Evolutionary conservation across 2,888 invertebrate species (phyloP).

Genomic region (Byasa hedistus): DNA sequence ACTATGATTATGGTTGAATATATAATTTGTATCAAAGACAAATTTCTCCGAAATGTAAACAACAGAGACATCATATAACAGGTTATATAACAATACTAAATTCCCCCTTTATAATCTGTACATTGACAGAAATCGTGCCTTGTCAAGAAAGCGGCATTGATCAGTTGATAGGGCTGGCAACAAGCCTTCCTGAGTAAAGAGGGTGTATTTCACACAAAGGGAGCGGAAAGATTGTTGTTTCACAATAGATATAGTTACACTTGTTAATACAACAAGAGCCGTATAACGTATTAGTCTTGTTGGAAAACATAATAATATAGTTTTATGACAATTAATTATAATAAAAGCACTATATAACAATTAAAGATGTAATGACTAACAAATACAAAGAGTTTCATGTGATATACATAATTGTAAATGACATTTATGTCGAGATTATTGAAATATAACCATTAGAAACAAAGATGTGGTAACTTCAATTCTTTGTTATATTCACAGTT

Average conservation of each 20-base stretch:
- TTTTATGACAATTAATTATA: too few species aligned
- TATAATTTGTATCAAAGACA: not conserved
- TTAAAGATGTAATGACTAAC: too few species aligned
- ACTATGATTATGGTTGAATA: not conserved
- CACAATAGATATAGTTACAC: slow-evolving; percentile 14
- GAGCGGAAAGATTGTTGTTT: slow-evolving; percentile 2
- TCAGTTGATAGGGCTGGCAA: slow-evolving; percentile 17
- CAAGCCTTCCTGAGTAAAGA: slow-evolving; percentile 12
- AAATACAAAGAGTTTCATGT: too few species aligned
- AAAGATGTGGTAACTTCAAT: too few species aligned
- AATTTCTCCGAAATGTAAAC: not conserved
- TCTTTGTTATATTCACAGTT: too few species aligned
- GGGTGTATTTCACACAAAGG: slow-evolving; percentile 16
- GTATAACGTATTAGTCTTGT: not conserved
- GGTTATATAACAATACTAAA: slow-evolving; percentile 4
- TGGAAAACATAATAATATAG: too few species aligned
- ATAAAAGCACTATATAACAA: too few species aligned
- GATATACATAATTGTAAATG: too few species aligned
- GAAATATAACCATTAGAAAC: too few species aligned
- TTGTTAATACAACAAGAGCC: slow-evolving; percentile 8
- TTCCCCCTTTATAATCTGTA: slow-evolving; percentile 3
- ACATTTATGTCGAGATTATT: too few species aligned
- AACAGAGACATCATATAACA: not conserved
- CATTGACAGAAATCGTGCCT: slow-evolving; percentile 9
- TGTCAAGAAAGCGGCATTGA: slow-evolving; percentile 21